Conservation (phyloP, 2,888 invertebrate genomes). For the Megastigmus dorsalis region DNA sequence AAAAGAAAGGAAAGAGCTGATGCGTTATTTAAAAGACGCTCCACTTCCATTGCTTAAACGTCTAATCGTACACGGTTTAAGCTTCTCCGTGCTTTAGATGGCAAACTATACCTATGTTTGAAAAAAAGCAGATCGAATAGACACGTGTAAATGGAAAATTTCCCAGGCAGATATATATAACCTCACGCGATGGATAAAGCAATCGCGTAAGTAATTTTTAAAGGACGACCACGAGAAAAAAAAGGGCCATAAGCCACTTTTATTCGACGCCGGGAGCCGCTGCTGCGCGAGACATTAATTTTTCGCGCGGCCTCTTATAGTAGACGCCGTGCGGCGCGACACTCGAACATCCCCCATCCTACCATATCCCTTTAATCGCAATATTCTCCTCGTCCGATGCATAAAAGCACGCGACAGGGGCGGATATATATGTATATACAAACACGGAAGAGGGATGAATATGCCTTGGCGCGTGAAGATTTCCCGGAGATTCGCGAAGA, state of each 20-base stretch:
- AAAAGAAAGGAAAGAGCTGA: not conserved
- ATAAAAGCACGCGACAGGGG: conserved; percentile 24
- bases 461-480: conserved; percentile 29
- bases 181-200: not conserved
- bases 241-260: too few relatives aligned
- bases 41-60: not conserved
- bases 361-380: conserved; percentile 42
- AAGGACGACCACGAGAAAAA: too few relatives aligned
- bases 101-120: too few relatives aligned
- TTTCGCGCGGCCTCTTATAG: too few relatives aligned
- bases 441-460: too few relatives aligned
- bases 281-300: not conserved
- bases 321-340: not conserved
- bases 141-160: too few relatives aligned
- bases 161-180: not conserved
- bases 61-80: too few relatives aligned
- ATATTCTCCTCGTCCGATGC: conserved; percentile 15
- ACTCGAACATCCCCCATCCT: not conserved
- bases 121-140: too few relatives aligned
- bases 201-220: not conserved
- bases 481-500: conserved; percentile 50
- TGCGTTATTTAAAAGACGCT: conserved; percentile 17
- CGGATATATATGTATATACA: too few relatives aligned
- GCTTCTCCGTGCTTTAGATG: too few relatives aligned
- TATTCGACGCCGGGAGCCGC: too few relatives aligned